Evolutionary conservation across 2,113 vertebrate species (phyloP), one percentile per base, ranked within the genome.

Genomic region (Platichthys flesus): DNA sequence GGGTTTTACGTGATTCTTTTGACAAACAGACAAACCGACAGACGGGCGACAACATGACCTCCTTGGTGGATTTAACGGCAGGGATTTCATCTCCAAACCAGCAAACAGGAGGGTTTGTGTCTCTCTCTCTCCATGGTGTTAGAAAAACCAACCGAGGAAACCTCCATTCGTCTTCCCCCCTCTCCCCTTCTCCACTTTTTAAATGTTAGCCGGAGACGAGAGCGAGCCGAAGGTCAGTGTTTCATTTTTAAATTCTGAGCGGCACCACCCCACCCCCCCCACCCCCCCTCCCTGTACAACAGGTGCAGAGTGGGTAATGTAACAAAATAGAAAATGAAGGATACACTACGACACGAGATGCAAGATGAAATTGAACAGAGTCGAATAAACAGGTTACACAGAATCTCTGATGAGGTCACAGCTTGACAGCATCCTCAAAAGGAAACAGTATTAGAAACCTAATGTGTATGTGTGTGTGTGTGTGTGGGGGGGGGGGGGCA

Each of bases 151-250:
- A 9, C 28, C 6, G 37, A 9, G 8, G 37, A 9, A 40, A 40
- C 10, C 40, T 40, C 9, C 9, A 40, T 12, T 9, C 40, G 2
- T 37, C 35, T 13, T 40, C 37, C 37, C 13, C 45, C 21, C 42
- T 6, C 16, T 0, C 23, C 24, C 42, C 8, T 31, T 37, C 23
- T 18, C 45, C 23, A 51, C n/a, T 60, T 51, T 56, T 73, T 37
- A 69, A 64, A 73, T 58, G 15, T 70, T 40, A 56, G 64, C 21
- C 21, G 16, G 35, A 70, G 51, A 59, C 56, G 57, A 82, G 71
- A 37, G 52, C 49, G n/a, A 35, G 54, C 37, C 69, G 31, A 76
- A 76, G 71, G 71, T 82, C 75, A 72, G 3, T 14, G 62, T 67
- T 52, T 74, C 69, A 58, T 74, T 15, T 77, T 55, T 24, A 59